Percentiles rank a stretch among this genome's conserved stretches.
phyloP scores from a whole-genome alignment of 2,797 vertebrate genomes.

The Syncerus caffer region DNA sequence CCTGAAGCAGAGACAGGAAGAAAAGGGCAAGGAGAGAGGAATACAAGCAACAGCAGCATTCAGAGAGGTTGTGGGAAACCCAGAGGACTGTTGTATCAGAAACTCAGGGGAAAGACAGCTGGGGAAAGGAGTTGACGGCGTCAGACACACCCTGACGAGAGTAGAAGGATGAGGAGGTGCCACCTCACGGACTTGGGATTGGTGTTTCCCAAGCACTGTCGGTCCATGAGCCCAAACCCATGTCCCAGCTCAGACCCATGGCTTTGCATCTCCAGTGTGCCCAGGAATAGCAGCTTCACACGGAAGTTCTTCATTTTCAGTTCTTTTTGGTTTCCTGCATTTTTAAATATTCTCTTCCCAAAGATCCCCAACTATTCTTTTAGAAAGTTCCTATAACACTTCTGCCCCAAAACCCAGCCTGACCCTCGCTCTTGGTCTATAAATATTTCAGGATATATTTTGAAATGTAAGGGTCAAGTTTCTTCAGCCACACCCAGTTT shows the following conservation, averaged over 20 bases:
- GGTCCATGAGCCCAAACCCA: background rate
- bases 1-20: background rate
- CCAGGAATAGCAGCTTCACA: background rate
- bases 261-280: accelerated
- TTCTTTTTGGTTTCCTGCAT: background rate
- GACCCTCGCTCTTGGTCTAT: background rate
- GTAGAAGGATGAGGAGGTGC: background rate
- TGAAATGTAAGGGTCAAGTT: background rate
- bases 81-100: background rate
- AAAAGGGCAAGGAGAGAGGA: background rate
- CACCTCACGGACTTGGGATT: background rate
- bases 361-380: background rate
- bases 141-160: accelerated
- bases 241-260: background rate
- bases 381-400: background rate
- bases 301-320: background rate
- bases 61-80: background rate
- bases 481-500: background rate
- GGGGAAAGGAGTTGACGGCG: background rate
- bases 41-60: accelerated
- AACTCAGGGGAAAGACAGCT: background rate
- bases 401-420: background rate
- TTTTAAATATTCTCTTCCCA: background rate
- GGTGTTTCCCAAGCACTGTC: background rate
- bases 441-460: background rate